phyloP scores from a whole-genome alignment of 2,113 vertebrate genomes.

The human (Homo sapiens) region DNA sequence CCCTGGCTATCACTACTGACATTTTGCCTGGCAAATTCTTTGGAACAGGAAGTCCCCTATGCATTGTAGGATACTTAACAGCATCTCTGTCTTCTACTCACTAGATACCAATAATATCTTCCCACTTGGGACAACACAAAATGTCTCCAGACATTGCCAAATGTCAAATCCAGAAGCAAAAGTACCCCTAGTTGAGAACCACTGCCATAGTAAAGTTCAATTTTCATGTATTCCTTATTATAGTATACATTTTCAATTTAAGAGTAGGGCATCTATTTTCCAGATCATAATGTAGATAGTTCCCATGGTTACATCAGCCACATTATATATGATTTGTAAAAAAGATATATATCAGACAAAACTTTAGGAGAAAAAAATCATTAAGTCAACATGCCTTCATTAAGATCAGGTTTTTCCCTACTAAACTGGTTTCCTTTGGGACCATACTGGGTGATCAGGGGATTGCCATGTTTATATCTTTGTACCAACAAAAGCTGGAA shows the following conservation, averaged over 20 bases:
- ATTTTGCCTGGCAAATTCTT: background rate
- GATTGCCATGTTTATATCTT: background rate
- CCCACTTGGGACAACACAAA: background rate
- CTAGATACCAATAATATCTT: background rate
- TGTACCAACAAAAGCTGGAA: background rate
- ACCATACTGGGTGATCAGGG: background rate
- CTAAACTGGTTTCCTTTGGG: background rate
- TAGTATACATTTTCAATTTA: background rate
- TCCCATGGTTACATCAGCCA: background rate
- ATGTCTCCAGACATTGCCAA: background rate
- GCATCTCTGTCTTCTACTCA: background rate
- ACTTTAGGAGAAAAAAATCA: background rate
- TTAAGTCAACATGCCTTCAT: background rate
- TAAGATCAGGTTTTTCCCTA: background rate
- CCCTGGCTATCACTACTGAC: background rate
- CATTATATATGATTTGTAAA: background rate
- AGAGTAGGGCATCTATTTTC: background rate
- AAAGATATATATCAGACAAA: background rate
- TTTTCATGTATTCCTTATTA: background rate
- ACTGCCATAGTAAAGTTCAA: background rate
- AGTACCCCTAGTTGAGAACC: background rate
- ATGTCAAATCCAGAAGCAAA: background rate
- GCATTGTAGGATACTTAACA: background rate
- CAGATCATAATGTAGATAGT: background rate
- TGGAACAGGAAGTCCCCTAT: background rate